phyloP scores from a whole-genome alignment of 2,113 vertebrate species.

The Excalfactoria chinensis region DNA sequence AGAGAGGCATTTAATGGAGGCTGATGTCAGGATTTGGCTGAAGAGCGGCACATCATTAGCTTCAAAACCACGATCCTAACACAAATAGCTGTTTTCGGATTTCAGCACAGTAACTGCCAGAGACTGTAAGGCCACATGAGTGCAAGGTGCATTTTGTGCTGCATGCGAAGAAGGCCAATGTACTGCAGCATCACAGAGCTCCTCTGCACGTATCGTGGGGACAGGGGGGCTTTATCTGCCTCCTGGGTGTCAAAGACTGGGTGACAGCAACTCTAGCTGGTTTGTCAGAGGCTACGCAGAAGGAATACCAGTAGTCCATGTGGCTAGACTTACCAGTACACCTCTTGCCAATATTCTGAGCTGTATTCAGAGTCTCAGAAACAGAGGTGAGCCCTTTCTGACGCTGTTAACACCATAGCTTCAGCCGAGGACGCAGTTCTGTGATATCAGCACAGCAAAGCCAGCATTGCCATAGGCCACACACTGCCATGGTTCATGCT shows the following conservation, averaged over 20 bases:
- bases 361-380: not conserved
- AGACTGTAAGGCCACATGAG: not conserved
- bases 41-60: not conserved
- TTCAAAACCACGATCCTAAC: not conserved
- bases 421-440: not conserved
- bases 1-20: not conserved
- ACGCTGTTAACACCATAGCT: not conserved
- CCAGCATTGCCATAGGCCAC: not conserved
- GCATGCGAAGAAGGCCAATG: not conserved
- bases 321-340: not conserved
- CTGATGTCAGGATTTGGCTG: slow-evolving; percentile 22
- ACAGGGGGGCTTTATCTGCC: not conserved
- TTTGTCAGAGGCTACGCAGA: not conserved
- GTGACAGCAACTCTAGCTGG: rapidly evolving
- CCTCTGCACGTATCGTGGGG: not conserved
- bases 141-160: not conserved
- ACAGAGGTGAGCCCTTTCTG: not conserved
- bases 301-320: not conserved
- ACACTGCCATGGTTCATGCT: not conserved
- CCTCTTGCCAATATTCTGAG: not conserved
- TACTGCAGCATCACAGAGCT: not conserved
- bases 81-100: not conserved
- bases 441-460: not conserved
- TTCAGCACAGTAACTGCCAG: not conserved
- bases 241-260: not conserved